Base-by-base conservation (phyloP, 1,140 invertebrate genomes). In the Drosophila pseudoananassae region DNA sequence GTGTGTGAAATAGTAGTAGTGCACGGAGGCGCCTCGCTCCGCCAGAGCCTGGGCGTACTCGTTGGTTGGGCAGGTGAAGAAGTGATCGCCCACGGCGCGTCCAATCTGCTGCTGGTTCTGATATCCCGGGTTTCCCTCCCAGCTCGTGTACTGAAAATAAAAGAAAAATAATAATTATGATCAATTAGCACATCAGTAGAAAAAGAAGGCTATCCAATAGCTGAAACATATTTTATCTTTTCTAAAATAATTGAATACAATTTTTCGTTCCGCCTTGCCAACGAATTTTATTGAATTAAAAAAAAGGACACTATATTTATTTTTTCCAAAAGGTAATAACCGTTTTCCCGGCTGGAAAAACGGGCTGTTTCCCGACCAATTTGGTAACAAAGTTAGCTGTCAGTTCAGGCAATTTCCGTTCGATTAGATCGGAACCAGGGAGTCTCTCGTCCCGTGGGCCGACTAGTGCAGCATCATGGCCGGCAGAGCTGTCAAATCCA, bases 1-100 rank as follows among this genome's bases (percentile, higher is more conserved):
- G 92, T 98, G 97, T 29, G 96, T 97, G 91, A 97, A 97, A 92
- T 97, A 99, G 92, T 99, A 99, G 89, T 97, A 98, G 92, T 97
- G 98, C 40, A 97, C 96, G 65, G 95, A 95, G 90, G 96, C 94
- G 20, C 96, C 96, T 47, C 95, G 94, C 40, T 95, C 95, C 3
- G 97, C 95, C 70, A 97, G 96, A 8, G 95, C 93, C 92, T 97
- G 94, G 5, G 97, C 97, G 84, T 98, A 98, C 69, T 96, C 95
- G 84, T 98, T 97, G 15, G 97, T 97, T 7, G 97, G 96, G 92
- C 98, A 99, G 12, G 98, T 96, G 92, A 99, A 98, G 93, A 97
- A 98, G 85, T 97, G 97, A 93, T 99, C 98, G 2, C 97, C 97
- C 0, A 98, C 97, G 1, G 98, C 95, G 74, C 97, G 96, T 14